Evolutionary conservation across 2,113 vertebrate species (phyloP), one percentile per base, ranked within the genome.

Genomic region (Ailurus styani): DNA sequence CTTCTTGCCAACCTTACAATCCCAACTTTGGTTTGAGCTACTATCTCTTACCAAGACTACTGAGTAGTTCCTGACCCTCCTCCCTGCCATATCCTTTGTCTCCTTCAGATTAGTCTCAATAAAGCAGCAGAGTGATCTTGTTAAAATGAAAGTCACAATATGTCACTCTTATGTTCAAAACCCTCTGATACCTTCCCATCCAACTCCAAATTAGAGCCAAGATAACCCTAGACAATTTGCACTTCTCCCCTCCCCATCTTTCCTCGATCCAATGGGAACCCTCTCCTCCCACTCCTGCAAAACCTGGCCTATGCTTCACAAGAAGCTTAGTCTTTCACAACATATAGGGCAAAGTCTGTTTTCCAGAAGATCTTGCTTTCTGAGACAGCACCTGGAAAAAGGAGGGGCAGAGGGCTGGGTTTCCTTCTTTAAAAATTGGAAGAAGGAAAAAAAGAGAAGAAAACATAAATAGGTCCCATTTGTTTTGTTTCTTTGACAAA

Each of bases 381-480:
- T 40, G 17, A 84, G 21, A 70, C 7, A 91, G 25, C 21, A 34
- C 21, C 31, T 34, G 25, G 90, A 70, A 9, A 94, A n/a, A 40
- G 31, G 8, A 64, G 3, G 15, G 12, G 4, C 21, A 77, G 55
- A 62, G 57, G 21, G 3, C 12, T 42, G 52, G 7, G 9, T 6
- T 78, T 97, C 31, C 29, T 73, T 87, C 50, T 62, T 62, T 83
- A n/a, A 88, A 95, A 89, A 70, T 60, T 29, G 7, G 20, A 45
- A 83, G 42, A 60, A 75, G 4, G 10, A 82, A 9, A 81, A 96
- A 90, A 14, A 68, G 54, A 90, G 37, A 77, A 64, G 50, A 68
- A 92, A 90, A 21, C 13, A 9, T 47, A 93, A 73, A 52, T 42
- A 31, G 23, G 92, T 70, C 6, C 17, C 47, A 20, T 66, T 66